These are phyloP conservation scores for Callyntrura guangdongensis DNA, from an alignment of 2,888 invertebrate genomes.

Conservation along the genomic window DNA sequence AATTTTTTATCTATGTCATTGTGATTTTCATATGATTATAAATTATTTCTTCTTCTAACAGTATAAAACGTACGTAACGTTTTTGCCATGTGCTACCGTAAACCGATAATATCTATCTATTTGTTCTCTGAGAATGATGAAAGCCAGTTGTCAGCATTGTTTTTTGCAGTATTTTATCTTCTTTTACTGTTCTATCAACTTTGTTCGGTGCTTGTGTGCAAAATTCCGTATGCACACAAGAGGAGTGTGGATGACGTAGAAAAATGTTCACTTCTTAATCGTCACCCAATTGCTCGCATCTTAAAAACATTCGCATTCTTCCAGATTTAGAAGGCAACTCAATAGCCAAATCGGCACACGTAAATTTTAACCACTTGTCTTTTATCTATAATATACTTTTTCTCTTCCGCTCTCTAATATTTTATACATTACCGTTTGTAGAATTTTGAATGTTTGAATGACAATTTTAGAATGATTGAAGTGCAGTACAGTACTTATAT, in stretches of 20 bases:
- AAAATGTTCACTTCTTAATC: not conserved
- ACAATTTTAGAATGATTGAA: constrained; percentile 36
- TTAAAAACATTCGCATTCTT: constrained; percentile 29
- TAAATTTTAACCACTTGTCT: constrained; percentile 20
- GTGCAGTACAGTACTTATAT: not conserved
- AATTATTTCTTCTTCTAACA: not conserved
- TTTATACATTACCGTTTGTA: constrained; percentile 21
- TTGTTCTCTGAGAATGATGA: constrained; percentile 28
- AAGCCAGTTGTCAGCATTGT: constrained; percentile 52
- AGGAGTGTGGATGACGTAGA: constrained; percentile 22
- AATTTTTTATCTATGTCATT: constrained; percentile 28
- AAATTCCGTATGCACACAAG: not conserved
- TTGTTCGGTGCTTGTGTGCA: not conserved
- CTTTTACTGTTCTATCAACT: constrained; percentile 32
- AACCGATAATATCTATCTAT: constrained; percentile 14
- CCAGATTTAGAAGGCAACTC: not conserved
- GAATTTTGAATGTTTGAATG: constrained; percentile 56
- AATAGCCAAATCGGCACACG: not conserved
- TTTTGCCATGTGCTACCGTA: constrained; percentile 32
- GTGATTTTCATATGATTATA: constrained; percentile 40
- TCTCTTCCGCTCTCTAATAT: not conserved
- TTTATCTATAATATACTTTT: not conserved
- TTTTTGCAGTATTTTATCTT: constrained; percentile 18
- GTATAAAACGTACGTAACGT: not conserved
- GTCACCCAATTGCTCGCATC: not conserved